Base-by-base conservation (phyloP, 2,797 vertebrate genomes). In the Alexandromys oeconomus region DNA sequence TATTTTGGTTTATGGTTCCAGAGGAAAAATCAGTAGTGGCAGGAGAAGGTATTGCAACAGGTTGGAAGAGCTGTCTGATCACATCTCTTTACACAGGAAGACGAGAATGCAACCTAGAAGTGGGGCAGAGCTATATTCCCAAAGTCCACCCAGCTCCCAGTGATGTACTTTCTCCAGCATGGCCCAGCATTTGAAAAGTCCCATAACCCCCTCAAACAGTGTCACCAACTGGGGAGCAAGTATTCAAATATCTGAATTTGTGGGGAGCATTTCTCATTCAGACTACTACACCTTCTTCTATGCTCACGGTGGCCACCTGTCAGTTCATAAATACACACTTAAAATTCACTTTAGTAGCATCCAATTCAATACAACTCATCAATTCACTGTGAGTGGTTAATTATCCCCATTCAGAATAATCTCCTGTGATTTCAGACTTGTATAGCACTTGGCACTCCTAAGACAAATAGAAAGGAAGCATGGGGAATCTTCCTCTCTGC, bases 401-500 rank as follows among this genome's bases (percentile, higher is more conserved):
- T 93, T 95, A 89, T 27, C 37, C 86, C 93, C 95, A 94, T 89
- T 93, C 51, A 96, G 77, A 92, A 94, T 25, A 91, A 87, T 80
- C 81, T 94, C 78, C 59, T 74, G 90, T 92, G 84, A 90, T 90
- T 76, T 93, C 77, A 94, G 92, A 46, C n/a, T 37, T 37, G 8
- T 31, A 25, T 34, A 89, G 59, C 27, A 65, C 48, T 89, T 79
- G 31, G 43, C 51, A 93, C 71, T 81, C 46, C 63, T 80, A 51
- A 95, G 91, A 54, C 87, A 96, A 59, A 46, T 46, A 96, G 14
- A 87, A 97, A 79, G 15, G 27, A 61, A 27, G 94, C 85, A 94
- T 84, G 59, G 90, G 88, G 91, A 95, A 88, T 40, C 81, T 92
- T 89, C 95, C 61, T 78, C 88, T 85, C 86, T 78, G 61, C 74